Conservation (phyloP, 2,113 vertebrate genomes). For the Beaufortia kweichowensis region DNA sequence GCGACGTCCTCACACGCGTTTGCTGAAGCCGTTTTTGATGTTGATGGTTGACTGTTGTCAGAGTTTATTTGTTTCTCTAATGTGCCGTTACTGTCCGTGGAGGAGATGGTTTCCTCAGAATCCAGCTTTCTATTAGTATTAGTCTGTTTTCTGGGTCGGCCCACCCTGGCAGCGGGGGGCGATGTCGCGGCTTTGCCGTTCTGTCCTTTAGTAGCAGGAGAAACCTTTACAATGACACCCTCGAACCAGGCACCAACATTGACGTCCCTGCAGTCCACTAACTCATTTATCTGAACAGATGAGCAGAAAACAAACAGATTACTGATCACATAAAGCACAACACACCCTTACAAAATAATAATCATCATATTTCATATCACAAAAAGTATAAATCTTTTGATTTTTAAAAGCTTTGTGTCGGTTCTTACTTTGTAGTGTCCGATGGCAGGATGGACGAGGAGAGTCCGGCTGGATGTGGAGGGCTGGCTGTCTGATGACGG, state of each 20-base stretch:
- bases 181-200: constrained; percentile 71
- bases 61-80: constrained; percentile 35
- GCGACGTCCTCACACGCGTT: constrained; percentile 81
- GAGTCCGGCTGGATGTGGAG: constrained; percentile 82
- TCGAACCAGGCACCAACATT: constrained; percentile 97
- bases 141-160: constrained; percentile 87
- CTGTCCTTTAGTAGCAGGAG: constrained; percentile 81
- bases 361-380: no score
- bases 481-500: constrained; percentile 77
- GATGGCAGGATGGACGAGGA: constrained; percentile 87
- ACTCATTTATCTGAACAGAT: constrained; percentile 87
- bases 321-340: background rate
- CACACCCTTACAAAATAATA: no score
- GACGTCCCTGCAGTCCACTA: constrained; percentile 96
- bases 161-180: constrained; percentile 79
- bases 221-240: constrained; percentile 90
- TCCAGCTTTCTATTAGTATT: constrained; percentile 90
- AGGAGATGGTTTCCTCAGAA: constrained; percentile 64
- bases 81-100: constrained; percentile 81
- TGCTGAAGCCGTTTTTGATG: constrained; percentile 86
- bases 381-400: no score
- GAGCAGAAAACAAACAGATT: constrained; percentile 10
- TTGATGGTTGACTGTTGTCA: constrained; percentile 84
- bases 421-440: constrained; percentile 88
- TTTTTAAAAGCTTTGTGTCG: no score